These are phyloP conservation scores for Pseudochaenichthys georgianus DNA, from an alignment of 2,797 vertebrate species.

Conservation along the genomic window DNA sequence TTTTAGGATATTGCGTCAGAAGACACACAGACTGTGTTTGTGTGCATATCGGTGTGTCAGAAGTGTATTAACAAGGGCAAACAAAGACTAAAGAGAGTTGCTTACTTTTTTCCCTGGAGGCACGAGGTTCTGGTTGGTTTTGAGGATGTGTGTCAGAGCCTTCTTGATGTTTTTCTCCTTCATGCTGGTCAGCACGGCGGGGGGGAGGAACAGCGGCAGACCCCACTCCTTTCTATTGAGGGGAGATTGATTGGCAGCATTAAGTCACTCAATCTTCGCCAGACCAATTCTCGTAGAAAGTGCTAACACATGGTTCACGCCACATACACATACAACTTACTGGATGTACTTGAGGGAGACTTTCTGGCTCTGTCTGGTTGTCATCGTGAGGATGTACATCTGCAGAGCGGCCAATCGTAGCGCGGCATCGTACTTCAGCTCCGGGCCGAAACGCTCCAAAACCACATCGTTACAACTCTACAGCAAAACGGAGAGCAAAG, in stretches of 20 bases:
- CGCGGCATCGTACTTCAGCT: constrained; percentile 95
- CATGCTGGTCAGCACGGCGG: constrained; percentile 97
- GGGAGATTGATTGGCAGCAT: constrained; percentile 35
- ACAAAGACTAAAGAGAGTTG: constrained; percentile 49
- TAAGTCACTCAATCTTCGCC: constrained; percentile 3
- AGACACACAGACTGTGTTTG: constrained; percentile 20
- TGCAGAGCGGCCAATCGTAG: constrained; percentile 94
- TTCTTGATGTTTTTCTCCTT: constrained; percentile 99
- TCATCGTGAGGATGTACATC: constrained; percentile 98
- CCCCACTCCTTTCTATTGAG: constrained; percentile 97
- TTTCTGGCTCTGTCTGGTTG: constrained; percentile 96
- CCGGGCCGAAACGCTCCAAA: constrained; percentile 93
- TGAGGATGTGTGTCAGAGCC: constrained; percentile 98
- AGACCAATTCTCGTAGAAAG: neutral
- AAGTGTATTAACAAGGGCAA: constrained; percentile 65
- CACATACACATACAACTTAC: constrained; percentile 84
- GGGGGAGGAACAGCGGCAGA: constrained; percentile 95
- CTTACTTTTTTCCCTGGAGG: constrained; percentile 98
- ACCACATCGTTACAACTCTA: constrained; percentile 98
- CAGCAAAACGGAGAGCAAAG: constrained; percentile 8
- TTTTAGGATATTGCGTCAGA: constrained; percentile 68
- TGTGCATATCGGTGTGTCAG: constrained; percentile 30
- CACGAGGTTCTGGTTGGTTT: constrained; percentile 99
- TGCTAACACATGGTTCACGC: neutral
- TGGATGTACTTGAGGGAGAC: constrained; percentile 98